phyloP scores from a whole-genome alignment of 2,888 invertebrate genomes.

The Empis livida region DNA sequence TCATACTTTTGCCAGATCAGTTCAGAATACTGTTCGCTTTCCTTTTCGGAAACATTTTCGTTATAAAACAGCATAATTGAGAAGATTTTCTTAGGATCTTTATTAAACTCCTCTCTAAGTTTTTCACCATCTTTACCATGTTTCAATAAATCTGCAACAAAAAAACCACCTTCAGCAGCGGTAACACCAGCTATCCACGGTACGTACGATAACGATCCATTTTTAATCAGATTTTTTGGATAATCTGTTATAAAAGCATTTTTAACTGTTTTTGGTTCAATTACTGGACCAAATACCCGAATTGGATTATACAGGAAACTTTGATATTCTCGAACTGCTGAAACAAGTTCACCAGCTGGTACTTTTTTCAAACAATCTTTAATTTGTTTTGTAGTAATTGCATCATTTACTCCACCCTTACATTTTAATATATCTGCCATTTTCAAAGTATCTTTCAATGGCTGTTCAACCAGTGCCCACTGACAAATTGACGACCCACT shows the following conservation, averaged over 20 bases:
- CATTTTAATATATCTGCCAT: too few species aligned
- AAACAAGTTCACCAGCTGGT: conserved; percentile 31
- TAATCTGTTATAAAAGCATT: conserved; percentile 50
- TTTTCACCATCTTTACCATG: neutral
- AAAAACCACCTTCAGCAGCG: conserved; percentile 57
- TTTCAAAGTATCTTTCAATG: conserved; percentile 44
- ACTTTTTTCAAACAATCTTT: too few species aligned
- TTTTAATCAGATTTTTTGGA: conserved; percentile 45
- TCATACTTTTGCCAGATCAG: neutral
- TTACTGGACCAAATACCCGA: conserved; percentile 55
- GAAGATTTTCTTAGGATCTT: conserved; percentile 44
- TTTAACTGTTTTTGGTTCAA: conserved; percentile 38
- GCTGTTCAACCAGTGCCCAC: conserved; percentile 43
- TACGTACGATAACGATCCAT: conserved; percentile 43
- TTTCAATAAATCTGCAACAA: conserved; percentile 35
- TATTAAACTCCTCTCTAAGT: conserved; percentile 22
- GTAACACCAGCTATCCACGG: conserved; percentile 56
- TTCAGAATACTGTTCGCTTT: neutral
- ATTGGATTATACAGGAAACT: conserved; percentile 41
- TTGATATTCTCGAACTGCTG: conserved; percentile 23
- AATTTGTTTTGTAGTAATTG: too few species aligned
- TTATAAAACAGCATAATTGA: conserved; percentile 47
- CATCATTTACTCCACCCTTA: too few species aligned
- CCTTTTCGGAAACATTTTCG: conserved; percentile 22
- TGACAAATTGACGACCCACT: conserved; percentile 52